Conservation (phyloP, 2,888 invertebrate genomes). For the Ichneumoninae sp. region DNA sequence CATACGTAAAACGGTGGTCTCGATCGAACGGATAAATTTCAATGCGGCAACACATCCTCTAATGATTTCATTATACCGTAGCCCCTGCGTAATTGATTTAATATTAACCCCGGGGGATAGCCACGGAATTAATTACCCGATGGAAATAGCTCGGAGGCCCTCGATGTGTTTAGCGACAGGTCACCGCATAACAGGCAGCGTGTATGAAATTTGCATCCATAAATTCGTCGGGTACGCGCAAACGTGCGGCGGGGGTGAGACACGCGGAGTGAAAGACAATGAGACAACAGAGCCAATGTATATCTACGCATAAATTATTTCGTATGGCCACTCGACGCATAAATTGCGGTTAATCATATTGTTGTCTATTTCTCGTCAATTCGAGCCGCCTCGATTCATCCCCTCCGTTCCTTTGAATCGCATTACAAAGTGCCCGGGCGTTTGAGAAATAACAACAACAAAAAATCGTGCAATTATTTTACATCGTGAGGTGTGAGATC, state of each 20-base stretch:
- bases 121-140: conserved; percentile 65
- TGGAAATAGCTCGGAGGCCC: conserved; percentile 59
- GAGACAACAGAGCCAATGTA: not conserved
- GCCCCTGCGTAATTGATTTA: conserved; percentile 64
- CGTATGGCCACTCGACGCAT: conserved; percentile 12
- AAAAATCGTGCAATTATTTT: conserved; percentile 55
- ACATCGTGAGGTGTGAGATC: conserved; percentile 49
- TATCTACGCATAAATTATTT: conserved; percentile 23
- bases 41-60: conserved; percentile 62
- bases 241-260: not conserved
- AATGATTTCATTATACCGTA: conserved; percentile 66
- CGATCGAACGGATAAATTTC: conserved; percentile 64
- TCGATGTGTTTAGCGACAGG: conserved; percentile 64
- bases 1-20: conserved; percentile 54
- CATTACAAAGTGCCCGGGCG: not conserved
- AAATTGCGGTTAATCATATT: conserved; percentile 18
- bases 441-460: conserved; percentile 17
- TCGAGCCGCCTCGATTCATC: not conserved
- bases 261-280: not conserved
- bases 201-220: conserved; percentile 50
- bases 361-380: conserved; percentile 1
- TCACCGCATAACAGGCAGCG: conserved; percentile 57
- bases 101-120: conserved; percentile 63
- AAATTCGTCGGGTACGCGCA: conserved; percentile 41
- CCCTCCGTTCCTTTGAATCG: not conserved